phyloP scores from a whole-genome alignment of 2,797 vertebrate species.

The Parauchenoglanis ngamensis region DNA sequence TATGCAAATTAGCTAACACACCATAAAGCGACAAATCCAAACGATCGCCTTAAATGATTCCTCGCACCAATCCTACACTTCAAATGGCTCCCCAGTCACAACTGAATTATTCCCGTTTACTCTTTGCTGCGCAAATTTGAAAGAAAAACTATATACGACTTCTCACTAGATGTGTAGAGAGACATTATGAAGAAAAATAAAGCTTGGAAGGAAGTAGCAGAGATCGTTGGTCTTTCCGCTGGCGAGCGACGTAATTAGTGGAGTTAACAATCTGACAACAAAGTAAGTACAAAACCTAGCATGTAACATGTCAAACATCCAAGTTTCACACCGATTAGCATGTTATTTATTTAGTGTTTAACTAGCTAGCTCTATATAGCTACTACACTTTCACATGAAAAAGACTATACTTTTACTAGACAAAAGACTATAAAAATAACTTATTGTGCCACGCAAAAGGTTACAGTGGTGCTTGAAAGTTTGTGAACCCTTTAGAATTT shows the following conservation, averaged over 20 bases:
- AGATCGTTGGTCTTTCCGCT: too few relatives aligned
- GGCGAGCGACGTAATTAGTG: too few relatives aligned
- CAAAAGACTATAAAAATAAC: too few relatives aligned
- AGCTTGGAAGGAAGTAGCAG: too few relatives aligned
- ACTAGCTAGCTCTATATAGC: not conserved
- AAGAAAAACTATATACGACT: not conserved
- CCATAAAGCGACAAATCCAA: conserved; percentile 2
- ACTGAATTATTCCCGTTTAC: not conserved
- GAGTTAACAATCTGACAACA: too few relatives aligned
- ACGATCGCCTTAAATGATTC: not conserved
- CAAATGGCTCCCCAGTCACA: too few relatives aligned
- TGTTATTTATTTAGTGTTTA: not conserved
- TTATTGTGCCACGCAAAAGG: not conserved
- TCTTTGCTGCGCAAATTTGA: not conserved
- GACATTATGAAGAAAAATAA: too few relatives aligned
- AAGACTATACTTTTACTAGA: too few relatives aligned
- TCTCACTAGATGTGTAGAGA: too few relatives aligned
- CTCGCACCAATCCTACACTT: not conserved
- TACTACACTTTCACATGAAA: not conserved
- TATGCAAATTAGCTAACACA: not conserved
- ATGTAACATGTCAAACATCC: not conserved
- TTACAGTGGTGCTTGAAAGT: too few relatives aligned
- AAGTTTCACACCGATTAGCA: not conserved
- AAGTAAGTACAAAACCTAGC: too few relatives aligned
- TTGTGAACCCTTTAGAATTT: too few relatives aligned